Conservation (phyloP, 2,113 vertebrate species). For the Crypturellus undulatus region DNA sequence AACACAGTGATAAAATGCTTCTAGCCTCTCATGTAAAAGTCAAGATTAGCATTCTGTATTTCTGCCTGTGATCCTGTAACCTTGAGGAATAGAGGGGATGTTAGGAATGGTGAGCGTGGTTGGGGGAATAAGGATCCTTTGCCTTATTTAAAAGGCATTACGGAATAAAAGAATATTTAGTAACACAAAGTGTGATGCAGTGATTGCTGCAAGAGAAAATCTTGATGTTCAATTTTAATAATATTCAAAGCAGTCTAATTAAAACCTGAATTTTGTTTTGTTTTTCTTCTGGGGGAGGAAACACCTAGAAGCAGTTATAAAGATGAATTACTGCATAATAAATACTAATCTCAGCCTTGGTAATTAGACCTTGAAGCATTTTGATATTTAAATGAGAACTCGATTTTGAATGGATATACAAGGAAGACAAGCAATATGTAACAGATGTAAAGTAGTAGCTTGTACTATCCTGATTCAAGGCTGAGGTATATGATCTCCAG, state of each 20-base stretch:
- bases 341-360: not conserved
- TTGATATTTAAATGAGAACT: constrained; percentile 19
- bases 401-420: not conserved
- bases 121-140: not conserved
- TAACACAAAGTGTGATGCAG: not conserved
- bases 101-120: not conserved
- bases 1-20: not conserved
- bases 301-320: constrained; percentile 3
- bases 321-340: constrained; percentile 36
- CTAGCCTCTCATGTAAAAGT: not conserved
- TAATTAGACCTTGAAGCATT: not conserved
- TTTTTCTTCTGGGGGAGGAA: not conserved
- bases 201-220: not conserved
- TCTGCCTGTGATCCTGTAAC: not conserved
- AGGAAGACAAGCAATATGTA: not conserved
- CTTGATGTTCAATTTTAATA: not conserved
- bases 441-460: not conserved
- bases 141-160: not conserved
- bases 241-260: not conserved
- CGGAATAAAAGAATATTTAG: not conserved
- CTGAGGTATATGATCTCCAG: not conserved
- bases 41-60: not conserved
- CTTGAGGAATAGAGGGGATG: not conserved
- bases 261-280: not conserved
- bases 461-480: not conserved